These are phyloP conservation scores for Alentia gelatinosa DNA, from an alignment of 2,888 invertebrate genomes.

Conservation along the genomic window DNA sequence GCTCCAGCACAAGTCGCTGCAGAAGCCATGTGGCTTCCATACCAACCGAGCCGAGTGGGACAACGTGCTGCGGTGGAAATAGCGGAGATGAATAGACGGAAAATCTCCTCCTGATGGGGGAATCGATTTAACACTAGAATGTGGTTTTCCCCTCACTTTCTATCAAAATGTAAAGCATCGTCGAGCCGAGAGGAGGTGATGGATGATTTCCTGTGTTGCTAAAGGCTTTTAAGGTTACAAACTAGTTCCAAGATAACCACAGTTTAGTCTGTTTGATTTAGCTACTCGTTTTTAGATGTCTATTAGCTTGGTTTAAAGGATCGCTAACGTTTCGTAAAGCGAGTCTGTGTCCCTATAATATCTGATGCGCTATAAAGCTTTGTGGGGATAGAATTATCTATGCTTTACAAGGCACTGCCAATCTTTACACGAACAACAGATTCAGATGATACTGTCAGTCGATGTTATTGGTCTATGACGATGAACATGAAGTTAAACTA, in stretches of 20 bases:
- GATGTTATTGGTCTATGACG: too few relatives aligned
- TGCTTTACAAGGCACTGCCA: too few relatives aligned
- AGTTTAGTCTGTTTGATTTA: background rate
- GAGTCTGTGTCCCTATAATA: too few relatives aligned
- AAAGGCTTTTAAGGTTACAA: background rate
- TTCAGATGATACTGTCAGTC: too few relatives aligned
- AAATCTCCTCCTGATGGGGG: background rate
- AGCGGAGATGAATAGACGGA: slow-evolving; percentile 1
- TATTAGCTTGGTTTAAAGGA: too few relatives aligned
- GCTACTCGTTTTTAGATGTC: too few relatives aligned
- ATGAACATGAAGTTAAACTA: too few relatives aligned
- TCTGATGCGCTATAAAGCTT: too few relatives aligned
- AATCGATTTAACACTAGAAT: slow-evolving; percentile 1
- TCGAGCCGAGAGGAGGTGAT: background rate
- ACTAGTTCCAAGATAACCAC: background rate
- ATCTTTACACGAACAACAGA: too few relatives aligned
- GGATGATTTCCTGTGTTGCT: background rate
- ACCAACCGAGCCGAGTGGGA: background rate
- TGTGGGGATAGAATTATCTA: too few relatives aligned
- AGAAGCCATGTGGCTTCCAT: background rate
- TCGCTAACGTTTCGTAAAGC: too few relatives aligned
- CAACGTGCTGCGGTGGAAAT: background rate
- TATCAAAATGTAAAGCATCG: background rate
- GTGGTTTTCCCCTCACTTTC: background rate
- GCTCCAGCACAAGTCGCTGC: background rate